Percentiles rank a stretch among this genome's conserved stretches.
Evolutionary conservation across 1,140 invertebrate species (phyloP).

Genomic region (Drosophila leontia): DNA sequence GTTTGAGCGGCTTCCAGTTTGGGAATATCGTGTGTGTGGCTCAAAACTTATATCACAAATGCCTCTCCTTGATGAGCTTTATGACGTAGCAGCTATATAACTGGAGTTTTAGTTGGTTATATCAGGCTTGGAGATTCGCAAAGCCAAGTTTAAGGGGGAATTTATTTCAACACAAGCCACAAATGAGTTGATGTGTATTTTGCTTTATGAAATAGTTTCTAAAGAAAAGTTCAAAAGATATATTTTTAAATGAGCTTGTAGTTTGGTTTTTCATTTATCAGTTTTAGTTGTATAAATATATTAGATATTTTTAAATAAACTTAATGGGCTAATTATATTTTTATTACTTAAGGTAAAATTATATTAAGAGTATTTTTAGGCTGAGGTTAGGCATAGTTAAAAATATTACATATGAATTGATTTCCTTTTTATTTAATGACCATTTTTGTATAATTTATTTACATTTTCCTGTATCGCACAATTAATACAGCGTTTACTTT

Average conservation of each 20-base stretch:
- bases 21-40: constrained; percentile 8
- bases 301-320: not conserved
- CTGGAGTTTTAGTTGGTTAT: not conserved
- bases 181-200: not conserved
- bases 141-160: not conserved
- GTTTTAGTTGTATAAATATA: not conserved
- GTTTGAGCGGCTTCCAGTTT: constrained; percentile 37
- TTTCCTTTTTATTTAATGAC: too few relatives aligned
- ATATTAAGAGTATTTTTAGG: not conserved
- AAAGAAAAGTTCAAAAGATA: not conserved
- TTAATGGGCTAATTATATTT: not conserved
- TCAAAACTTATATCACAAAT: constrained; percentile 26
- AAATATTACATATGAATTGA: too few relatives aligned
- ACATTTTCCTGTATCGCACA: too few relatives aligned
- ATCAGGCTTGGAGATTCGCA: not conserved
- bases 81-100: constrained; percentile 2
- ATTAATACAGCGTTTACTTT: too few relatives aligned
- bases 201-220: not conserved
- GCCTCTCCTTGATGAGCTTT: constrained; percentile 12
- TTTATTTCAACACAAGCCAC: not conserved
- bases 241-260: not conserved
- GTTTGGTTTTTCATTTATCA: not conserved
- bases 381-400: too few relatives aligned
- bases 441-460: too few relatives aligned
- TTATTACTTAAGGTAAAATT: not conserved